phyloP scores from a whole-genome alignment of 2,113 vertebrate species.

The Cynoglossus semilaevis region DNA sequence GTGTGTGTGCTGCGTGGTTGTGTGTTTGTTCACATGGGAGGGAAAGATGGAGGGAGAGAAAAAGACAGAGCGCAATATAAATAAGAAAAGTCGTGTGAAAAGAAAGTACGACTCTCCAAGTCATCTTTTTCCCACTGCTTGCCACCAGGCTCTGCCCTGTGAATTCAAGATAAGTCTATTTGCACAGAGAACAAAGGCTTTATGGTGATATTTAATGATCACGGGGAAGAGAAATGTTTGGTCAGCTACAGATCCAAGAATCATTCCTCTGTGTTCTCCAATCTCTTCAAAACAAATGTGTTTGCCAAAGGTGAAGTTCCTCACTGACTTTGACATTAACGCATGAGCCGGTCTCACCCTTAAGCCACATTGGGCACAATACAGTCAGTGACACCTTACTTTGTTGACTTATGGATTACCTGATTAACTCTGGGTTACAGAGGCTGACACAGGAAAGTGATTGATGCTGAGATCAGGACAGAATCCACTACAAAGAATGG shows the following conservation, averaged over 20 bases:
- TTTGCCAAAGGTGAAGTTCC: conserved; percentile 61
- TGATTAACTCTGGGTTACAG: conserved; percentile 3
- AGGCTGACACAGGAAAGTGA: conserved; percentile 43
- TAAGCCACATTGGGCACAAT: conserved; percentile 21
- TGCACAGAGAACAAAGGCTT: conserved; percentile 48
- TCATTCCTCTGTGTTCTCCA: conserved; percentile 16
- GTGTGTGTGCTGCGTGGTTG: conserved; percentile 44
- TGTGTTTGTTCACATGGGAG: conserved; percentile 55
- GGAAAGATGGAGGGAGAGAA: conserved; percentile 5
- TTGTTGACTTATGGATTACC: conserved; percentile 53
- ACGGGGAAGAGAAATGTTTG: conserved; percentile 36
- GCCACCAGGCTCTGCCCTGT: conserved; percentile 1
- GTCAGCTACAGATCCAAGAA: conserved; percentile 20
- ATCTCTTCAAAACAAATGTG: conserved; percentile 42
- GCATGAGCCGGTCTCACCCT: conserved; percentile 17
- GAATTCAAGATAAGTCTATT: conserved; percentile 54
- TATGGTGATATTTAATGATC: conserved; percentile 42
- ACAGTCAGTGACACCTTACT: conserved; percentile 28
- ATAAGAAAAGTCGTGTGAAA: conserved; percentile 36
- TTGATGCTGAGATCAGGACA: conserved; percentile 19
- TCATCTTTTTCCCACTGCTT: conserved; percentile 43
- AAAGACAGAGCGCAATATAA: conserved; percentile 18
- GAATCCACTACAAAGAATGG: conserved; percentile 6
- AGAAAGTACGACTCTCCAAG: conserved; percentile 33
- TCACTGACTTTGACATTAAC: conserved; percentile 25